phyloP scores from a whole-genome alignment of 2,888 invertebrate species.

The Thereva unica region DNA sequence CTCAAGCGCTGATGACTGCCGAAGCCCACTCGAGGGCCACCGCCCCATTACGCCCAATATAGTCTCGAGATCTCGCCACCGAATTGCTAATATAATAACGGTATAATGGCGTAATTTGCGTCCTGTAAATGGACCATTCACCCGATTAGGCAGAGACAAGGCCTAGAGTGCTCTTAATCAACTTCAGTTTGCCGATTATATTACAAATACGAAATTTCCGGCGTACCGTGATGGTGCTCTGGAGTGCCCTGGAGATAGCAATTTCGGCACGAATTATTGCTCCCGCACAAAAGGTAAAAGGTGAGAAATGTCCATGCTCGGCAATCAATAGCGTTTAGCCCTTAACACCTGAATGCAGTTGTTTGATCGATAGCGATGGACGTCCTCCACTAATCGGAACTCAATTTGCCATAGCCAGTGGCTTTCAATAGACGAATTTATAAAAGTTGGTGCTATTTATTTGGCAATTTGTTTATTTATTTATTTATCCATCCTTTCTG shows the following conservation, averaged over 20 bases:
- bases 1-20: conserved; percentile 3
- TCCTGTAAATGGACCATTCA: conserved; percentile 27
- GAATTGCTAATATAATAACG: conserved; percentile 32
- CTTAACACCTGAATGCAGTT: conserved; percentile 21
- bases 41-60: conserved; percentile 12
- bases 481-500: too few species aligned
- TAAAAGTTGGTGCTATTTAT: too few species aligned
- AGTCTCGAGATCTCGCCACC: conserved; percentile 16
- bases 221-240: conserved; percentile 4
- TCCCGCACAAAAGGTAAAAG: background rate
- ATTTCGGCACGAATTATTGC: background rate
- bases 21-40: conserved; percentile 1
- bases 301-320: conserved; percentile 6
- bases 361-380: conserved; percentile 25
- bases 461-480: too few species aligned
- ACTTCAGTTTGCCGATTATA: conserved; percentile 8
- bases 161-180: conserved; percentile 14
- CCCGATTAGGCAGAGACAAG: conserved; percentile 24
- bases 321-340: background rate
- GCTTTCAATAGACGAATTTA: too few species aligned
- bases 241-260: background rate
- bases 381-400: background rate
- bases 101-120: conserved; percentile 28
- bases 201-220: conserved; percentile 9
- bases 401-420: too few species aligned